Conservation (phyloP, 2,888 invertebrate genomes). For the Lissocephala sabroskyi region DNA sequence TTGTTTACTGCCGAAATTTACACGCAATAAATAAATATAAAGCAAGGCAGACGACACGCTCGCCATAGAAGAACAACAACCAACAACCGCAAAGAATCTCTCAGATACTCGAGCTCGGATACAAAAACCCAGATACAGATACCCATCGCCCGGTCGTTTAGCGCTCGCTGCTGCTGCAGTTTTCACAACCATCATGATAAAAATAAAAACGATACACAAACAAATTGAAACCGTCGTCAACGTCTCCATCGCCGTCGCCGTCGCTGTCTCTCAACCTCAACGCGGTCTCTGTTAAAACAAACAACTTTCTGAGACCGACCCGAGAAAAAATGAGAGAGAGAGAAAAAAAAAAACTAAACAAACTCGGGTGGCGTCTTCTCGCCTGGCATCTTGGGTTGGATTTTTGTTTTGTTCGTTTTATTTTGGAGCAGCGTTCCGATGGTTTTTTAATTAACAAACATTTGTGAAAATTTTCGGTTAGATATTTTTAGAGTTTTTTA, state of each 20-base stretch:
- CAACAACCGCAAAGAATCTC: neutral
- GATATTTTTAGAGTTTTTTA: conserved; percentile 25
- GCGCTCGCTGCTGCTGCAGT: conserved; percentile 1
- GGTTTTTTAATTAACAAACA: conserved; percentile 47
- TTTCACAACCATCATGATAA: conserved; percentile 35
- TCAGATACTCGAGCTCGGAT: neutral
- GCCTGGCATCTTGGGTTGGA: too few relatives aligned
- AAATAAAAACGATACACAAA: conserved; percentile 47
- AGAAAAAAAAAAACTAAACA: conserved; percentile 12
- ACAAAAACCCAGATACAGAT: too few relatives aligned
- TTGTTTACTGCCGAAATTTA: conserved; percentile 52
- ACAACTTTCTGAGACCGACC: conserved; percentile 27
- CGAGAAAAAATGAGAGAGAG: conserved; percentile 48
- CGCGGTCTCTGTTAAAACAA: conserved; percentile 32
- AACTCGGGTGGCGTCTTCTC: neutral
- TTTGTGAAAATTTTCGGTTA: conserved; percentile 43
- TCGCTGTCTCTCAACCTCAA: too few relatives aligned
- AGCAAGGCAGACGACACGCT: conserved; percentile 1
- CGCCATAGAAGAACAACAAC: neutral
- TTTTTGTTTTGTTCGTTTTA: too few relatives aligned
- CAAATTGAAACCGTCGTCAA: conserved; percentile 34
- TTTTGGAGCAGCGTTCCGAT: too few relatives aligned
- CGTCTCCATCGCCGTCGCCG: conserved; percentile 14
- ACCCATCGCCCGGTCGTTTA: too few relatives aligned
- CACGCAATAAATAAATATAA: conserved; percentile 46